Conservation (phyloP, 2,888 invertebrate genomes). For the Microctonus aethiopoides region DNA sequence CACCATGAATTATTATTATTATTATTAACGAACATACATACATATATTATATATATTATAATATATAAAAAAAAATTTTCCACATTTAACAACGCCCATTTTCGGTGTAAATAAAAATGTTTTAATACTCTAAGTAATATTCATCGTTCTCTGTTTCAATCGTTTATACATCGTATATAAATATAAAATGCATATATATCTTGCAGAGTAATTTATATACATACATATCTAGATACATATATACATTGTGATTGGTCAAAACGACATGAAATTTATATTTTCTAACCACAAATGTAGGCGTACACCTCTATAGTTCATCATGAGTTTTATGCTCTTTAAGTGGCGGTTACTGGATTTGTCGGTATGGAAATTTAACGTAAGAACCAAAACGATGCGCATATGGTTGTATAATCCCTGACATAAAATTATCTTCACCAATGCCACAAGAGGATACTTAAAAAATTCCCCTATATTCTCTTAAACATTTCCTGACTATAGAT, state of each 20-base stretch:
- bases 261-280: constrained; percentile 21
- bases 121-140: background rate
- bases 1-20: background rate
- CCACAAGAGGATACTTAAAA: background rate
- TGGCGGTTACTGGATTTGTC: constrained; percentile 43
- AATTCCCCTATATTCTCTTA: no score
- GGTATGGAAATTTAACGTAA: constrained; percentile 22
- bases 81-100: background rate
- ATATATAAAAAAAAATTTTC: background rate
- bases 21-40: background rate
- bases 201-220: no score
- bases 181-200: constrained; percentile 2
- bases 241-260: constrained; percentile 6
- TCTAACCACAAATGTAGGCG: constrained; percentile 26
- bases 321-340: constrained; percentile 46
- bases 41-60: background rate
- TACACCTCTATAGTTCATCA: constrained; percentile 32
- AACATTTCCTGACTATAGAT: background rate
- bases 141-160: background rate
- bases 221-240: no score
- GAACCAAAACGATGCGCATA: constrained; percentile 11
- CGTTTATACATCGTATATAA: background rate
- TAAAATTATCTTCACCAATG: background rate
- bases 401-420: constrained; percentile 2
- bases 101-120: background rate